phyloP scores from a whole-genome alignment of 2,888 invertebrate species.

The Tenthredo notha region DNA sequence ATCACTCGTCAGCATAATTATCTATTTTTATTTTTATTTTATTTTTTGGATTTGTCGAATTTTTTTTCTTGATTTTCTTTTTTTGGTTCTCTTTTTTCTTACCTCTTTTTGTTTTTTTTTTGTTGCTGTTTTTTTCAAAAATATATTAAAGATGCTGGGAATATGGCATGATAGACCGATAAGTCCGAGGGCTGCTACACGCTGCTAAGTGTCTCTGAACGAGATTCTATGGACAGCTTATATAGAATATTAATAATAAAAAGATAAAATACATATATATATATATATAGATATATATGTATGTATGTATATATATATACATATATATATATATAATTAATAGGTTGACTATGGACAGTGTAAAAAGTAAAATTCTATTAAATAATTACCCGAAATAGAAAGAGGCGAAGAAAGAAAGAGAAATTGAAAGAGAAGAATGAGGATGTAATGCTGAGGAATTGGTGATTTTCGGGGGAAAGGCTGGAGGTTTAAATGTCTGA shows the following conservation, averaged over 20 bases:
- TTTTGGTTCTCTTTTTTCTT: not conserved
- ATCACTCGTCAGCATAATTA: no score
- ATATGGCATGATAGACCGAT: constrained; percentile 70
- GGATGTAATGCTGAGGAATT: not conserved
- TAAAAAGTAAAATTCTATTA: constrained; percentile 34
- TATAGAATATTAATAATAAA: constrained; percentile 21
- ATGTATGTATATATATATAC: constrained; percentile 4
- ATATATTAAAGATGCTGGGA: constrained; percentile 54
- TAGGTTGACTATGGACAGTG: constrained; percentile 46
- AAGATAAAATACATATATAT: constrained; percentile 11
- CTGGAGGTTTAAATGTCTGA: not conserved
- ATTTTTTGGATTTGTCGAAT: not conserved
- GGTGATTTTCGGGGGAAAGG: constrained; percentile 41
- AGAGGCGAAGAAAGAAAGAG: constrained; percentile 48
- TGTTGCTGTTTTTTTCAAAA: not conserved
- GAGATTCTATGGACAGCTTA: constrained; percentile 58
- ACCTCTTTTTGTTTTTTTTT: not conserved
- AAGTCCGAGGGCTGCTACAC: constrained; percentile 77
- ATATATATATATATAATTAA: constrained; percentile 14
- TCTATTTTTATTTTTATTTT: not conserved
- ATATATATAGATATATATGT: no score
- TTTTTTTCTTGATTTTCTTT: not conserved
- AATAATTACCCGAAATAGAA: constrained; percentile 4
- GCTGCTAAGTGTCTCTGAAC: constrained; percentile 59
- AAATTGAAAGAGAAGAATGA: constrained; percentile 44